phyloP scores from a whole-genome alignment of 2,888 invertebrate species.

The Pyrgus malvae region DNA sequence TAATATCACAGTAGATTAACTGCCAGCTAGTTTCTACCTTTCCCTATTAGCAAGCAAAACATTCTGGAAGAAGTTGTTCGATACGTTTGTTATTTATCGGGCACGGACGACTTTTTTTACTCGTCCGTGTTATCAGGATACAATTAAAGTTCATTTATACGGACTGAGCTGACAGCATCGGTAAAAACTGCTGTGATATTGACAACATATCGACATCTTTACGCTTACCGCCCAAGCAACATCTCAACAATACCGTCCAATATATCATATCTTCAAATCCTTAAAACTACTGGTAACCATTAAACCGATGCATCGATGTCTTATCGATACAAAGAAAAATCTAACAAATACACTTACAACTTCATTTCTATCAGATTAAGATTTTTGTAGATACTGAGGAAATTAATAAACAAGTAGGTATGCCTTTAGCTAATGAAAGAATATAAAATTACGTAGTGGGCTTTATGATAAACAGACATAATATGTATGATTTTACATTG shows the following conservation, averaged over 20 bases:
- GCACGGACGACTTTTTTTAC: too few species aligned
- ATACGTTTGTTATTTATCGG: slow-evolving; percentile 27
- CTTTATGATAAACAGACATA: not conserved
- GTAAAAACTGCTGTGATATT: slow-evolving; percentile 78
- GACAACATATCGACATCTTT: slow-evolving; percentile 57
- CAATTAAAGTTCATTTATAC: not conserved
- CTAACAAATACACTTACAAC: slow-evolving; percentile 21
- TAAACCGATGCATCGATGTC: slow-evolving; percentile 38
- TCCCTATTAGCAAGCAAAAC: slow-evolving; percentile 21
- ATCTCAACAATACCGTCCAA: slow-evolving; percentile 57
- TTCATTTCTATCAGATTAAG: slow-evolving; percentile 15
- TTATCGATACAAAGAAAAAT: slow-evolving; percentile 24
- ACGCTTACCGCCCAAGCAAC: slow-evolving; percentile 44
- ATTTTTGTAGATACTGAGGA: slow-evolving; percentile 17
- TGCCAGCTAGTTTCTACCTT: slow-evolving; percentile 61
- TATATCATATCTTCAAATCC: slow-evolving; percentile 59
- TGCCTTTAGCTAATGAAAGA: not conserved
- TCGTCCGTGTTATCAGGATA: not conserved
- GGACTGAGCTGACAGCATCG: slow-evolving; percentile 59
- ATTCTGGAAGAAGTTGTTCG: slow-evolving; percentile 15
- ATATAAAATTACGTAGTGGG: not conserved
- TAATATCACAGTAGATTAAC: slow-evolving; percentile 79
- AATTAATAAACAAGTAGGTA: slow-evolving; percentile 12
- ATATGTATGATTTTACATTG: not conserved
- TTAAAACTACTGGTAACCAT: slow-evolving; percentile 78